Evolutionary conservation across 2,888 invertebrate species (phyloP), one percentile per base, ranked within the genome.

Genomic region (Papilio protenor): DNA sequence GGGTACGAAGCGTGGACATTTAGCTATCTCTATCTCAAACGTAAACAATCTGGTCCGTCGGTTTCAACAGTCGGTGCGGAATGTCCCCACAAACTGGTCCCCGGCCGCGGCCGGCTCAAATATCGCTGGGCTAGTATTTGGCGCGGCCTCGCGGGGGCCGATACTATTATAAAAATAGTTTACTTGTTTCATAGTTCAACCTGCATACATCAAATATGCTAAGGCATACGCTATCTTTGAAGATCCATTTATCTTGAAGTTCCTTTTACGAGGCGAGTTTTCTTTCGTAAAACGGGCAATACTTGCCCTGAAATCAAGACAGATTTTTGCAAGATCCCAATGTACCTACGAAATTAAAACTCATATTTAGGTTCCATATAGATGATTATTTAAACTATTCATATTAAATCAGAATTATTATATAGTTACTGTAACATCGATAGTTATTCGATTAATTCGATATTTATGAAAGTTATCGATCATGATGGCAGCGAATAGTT

Each of bases 41-140:
- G 92, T 93, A 93, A 93, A 93, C 92, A 93, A 92, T 92, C 91
- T 90, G 89, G 91, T 90, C 86, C 86, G 91, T 88, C 85, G 90
- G 88, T 93, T 92, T 92, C 93, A 90, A 92, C 87, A 86, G 86
- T 84, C 83, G 81, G 77, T 74, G 75, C 80, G 83, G 83, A 82
- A 82, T 84, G 84, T 84, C 81, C 83, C 80, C 85, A 71, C 80
- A 76, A 79, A 80, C 79, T 80, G 81, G 78, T 79, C 79, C 78
- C 82, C 77, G 80, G 80, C 81, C 84, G 83, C 82, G 79, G 80
- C 81, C 84, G 83, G 82, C 87, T 87, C 87, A 87, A 87, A 83
- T 84, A 87, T 85, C 79, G 82, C 80, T 82, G 79, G 81, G 80
- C 79, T 77, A 82, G 85, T 85, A 85, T 86, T 86, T 85, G 85